Conservation (phyloP, 2,888 invertebrate species). For the Drosophila koepferae region DNA sequence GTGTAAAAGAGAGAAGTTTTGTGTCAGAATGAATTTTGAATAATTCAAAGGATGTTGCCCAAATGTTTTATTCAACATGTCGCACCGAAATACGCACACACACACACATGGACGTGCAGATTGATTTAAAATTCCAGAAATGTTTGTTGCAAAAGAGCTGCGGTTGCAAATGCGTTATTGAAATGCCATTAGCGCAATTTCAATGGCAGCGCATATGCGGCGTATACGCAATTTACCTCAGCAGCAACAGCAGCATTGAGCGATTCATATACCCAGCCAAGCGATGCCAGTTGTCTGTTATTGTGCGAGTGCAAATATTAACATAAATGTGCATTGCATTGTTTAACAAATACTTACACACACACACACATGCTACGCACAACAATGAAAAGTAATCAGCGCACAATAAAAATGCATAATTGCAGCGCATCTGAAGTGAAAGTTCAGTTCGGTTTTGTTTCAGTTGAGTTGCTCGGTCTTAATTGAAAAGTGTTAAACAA, state of each 20-base stretch:
- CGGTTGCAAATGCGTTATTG: slow-evolving; percentile 63
- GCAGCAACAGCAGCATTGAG: not conserved
- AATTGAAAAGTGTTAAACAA: slow-evolving; percentile 31
- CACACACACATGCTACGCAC: slow-evolving; percentile 6
- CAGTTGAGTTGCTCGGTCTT: slow-evolving; percentile 22
- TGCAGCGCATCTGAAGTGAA: slow-evolving; percentile 50
- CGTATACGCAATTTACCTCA: slow-evolving; percentile 62
- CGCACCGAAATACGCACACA: slow-evolving; percentile 22
- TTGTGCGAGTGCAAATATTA: slow-evolving; percentile 52
- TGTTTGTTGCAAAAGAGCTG: slow-evolving; percentile 44
- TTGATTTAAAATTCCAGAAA: slow-evolving; percentile 58
- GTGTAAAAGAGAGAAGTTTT: slow-evolving; percentile 15
- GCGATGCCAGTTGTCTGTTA: slow-evolving; percentile 30
- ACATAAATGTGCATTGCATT: slow-evolving; percentile 44
- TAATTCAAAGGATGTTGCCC: slow-evolving; percentile 65
- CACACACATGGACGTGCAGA: slow-evolving; percentile 12
- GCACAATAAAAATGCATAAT: slow-evolving; percentile 47
- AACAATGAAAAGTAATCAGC: slow-evolving; percentile 60
- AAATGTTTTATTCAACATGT: slow-evolving; percentile 59
- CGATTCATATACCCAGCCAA: not conserved
- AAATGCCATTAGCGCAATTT: slow-evolving; percentile 74
- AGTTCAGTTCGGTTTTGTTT: slow-evolving; percentile 43
- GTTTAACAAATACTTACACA: slow-evolving; percentile 42
- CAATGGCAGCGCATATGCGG: slow-evolving; percentile 42
- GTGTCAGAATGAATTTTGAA: slow-evolving; percentile 54